These are phyloP conservation scores for Bombycilla garrulus DNA, from an alignment of 2,113 vertebrate genomes.

Conservation along the genomic window DNA sequence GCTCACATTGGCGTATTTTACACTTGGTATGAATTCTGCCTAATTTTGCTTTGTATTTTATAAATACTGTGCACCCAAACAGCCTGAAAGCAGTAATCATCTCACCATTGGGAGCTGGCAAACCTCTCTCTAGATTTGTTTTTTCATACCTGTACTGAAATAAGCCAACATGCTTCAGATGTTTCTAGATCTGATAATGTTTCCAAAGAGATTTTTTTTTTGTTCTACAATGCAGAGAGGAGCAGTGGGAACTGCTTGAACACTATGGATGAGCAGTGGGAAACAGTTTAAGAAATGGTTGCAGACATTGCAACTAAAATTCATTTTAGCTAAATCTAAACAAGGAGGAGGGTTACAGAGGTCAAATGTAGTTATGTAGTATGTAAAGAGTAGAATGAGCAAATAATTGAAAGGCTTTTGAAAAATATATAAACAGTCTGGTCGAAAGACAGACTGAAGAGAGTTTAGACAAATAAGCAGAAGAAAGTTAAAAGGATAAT, in stretches of 20 bases:
- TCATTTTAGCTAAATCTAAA: conserved; percentile 38
- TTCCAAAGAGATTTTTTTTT: neutral
- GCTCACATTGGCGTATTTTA: neutral
- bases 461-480: conserved; percentile 62
- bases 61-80: accelerated
- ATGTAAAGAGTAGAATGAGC: conserved; percentile 44
- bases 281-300: neutral
- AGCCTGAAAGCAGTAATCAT: neutral
- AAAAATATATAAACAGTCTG: conserved; percentile 61
- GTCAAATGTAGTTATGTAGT: conserved; percentile 42
- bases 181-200: neutral
- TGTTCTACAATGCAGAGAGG: neutral
- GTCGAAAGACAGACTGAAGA: conserved; percentile 40
- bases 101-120: neutral
- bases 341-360: conserved; percentile 30
- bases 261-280: neutral
- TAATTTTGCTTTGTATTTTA: neutral
- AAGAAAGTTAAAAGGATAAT: conserved; percentile 59
- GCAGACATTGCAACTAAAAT: conserved; percentile 10
- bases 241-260: too few species aligned
- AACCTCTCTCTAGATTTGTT: neutral
- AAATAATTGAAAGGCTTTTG: conserved; percentile 52
- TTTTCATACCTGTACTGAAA: neutral
- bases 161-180: neutral
- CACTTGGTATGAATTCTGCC: neutral